Conservation (phyloP, 2,797 vertebrate species). For the Oophaga sylvatica region DNA sequence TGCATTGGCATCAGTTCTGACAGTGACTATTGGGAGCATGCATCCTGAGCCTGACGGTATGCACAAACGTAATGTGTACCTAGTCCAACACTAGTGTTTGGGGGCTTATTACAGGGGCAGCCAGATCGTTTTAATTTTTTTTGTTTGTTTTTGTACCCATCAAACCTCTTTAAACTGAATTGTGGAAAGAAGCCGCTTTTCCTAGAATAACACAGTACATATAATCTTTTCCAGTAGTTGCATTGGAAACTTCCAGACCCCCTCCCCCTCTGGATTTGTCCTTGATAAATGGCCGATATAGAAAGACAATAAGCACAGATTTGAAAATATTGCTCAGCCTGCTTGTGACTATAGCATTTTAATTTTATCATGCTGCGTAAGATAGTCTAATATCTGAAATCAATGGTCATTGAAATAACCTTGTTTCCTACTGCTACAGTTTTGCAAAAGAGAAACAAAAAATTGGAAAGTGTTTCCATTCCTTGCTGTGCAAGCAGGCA, state of each 20-base stretch:
- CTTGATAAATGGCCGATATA: slow-evolving; percentile 18
- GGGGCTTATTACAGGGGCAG: too few species aligned
- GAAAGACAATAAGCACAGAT: slow-evolving; percentile 28
- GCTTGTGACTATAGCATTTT: slow-evolving; percentile 31
- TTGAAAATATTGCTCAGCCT: slow-evolving; percentile 15
- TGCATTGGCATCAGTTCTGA: too few species aligned
- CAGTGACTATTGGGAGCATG: too few species aligned
- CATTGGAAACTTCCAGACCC: not conserved
- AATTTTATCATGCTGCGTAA: slow-evolving; percentile 40
- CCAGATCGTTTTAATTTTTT: too few species aligned
- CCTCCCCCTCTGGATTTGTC: not conserved
- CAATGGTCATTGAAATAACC: slow-evolving; percentile 58
- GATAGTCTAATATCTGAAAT: slow-evolving; percentile 45
- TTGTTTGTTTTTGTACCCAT: too few species aligned
- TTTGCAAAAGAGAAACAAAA: slow-evolving; percentile 35
- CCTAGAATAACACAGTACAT: too few species aligned
- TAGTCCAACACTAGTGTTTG: too few species aligned
- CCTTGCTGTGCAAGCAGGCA: slow-evolving; percentile 56
- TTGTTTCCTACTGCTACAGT: slow-evolving; percentile 35
- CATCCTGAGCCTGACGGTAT: too few species aligned
- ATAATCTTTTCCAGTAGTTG: not conserved
- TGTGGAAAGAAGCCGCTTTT: too few species aligned
- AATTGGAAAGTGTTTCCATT: slow-evolving; percentile 40
- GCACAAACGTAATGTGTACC: too few species aligned
- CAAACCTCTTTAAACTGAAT: too few species aligned